These are phyloP conservation scores for Quadroppia sp. DNA, from an alignment of 2,888 invertebrate species.

Conservation along the genomic window DNA sequence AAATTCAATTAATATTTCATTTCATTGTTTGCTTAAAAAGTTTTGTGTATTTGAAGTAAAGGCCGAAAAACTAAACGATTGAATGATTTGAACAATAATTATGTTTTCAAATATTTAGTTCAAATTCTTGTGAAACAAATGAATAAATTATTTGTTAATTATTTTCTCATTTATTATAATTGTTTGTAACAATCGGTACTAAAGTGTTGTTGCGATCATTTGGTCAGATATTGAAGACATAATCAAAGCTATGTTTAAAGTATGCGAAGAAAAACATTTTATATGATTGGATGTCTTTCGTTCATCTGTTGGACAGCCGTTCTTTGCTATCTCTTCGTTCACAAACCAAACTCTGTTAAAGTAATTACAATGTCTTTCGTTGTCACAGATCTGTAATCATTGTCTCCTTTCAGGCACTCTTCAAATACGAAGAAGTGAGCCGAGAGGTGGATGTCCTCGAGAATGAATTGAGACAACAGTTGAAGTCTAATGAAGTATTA, in stretches of 20 bases:
- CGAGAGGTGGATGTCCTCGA: slow-evolving; percentile 54
- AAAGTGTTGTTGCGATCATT: neutral
- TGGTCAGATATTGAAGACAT: slow-evolving; percentile 11
- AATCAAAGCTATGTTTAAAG: slow-evolving; percentile 41
- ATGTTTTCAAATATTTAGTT: too few relatives aligned
- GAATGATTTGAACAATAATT: too few relatives aligned
- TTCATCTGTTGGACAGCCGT: slow-evolving; percentile 60
- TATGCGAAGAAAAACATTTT: slow-evolving; percentile 49
- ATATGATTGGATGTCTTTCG: slow-evolving; percentile 49
- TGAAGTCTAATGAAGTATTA: slow-evolving; percentile 56
- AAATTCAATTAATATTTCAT: too few relatives aligned
- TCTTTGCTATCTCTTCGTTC: slow-evolving; percentile 56
- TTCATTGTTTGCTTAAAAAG: too few relatives aligned
- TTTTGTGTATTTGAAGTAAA: too few relatives aligned
- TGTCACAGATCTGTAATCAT: too few relatives aligned
- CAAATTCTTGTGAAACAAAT: too few relatives aligned
- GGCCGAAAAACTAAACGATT: too few relatives aligned
- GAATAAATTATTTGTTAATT: too few relatives aligned
- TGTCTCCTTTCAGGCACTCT: slow-evolving; percentile 47
- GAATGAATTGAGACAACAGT: slow-evolving; percentile 55
- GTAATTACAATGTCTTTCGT: neutral
- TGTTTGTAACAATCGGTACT: neutral
- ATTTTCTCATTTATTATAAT: neutral
- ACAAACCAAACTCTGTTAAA: slow-evolving; percentile 44
- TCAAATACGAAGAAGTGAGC: slow-evolving; percentile 45